Conservation (phyloP, 1,140 invertebrate species). For the Galleria mellonella region DNA sequence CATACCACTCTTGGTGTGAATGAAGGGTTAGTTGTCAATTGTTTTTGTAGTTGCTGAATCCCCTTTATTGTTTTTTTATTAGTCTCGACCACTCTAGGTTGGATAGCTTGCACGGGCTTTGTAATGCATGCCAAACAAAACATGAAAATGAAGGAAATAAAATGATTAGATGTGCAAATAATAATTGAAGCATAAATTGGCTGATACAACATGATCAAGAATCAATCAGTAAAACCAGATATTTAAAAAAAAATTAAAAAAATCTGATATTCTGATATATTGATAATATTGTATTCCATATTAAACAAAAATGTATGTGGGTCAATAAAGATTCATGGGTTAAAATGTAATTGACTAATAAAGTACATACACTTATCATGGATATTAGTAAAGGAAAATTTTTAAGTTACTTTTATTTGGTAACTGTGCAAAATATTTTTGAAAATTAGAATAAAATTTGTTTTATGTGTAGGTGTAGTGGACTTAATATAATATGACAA, state of each 20-base stretch:
- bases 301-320: too few species aligned
- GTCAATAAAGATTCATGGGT: too few species aligned
- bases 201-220: too few species aligned
- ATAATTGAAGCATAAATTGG: conserved; percentile 15
- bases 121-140: conserved; percentile 46
- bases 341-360: too few species aligned
- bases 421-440: background rate
- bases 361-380: too few species aligned
- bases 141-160: conserved; percentile 53
- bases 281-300: too few species aligned
- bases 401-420: too few species aligned
- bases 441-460: background rate
- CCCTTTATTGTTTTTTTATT: conserved; percentile 55
- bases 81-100: conserved; percentile 62
- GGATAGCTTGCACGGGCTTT: conserved; percentile 70
- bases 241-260: conserved; percentile 13
- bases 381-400: too few species aligned
- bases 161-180: conserved; percentile 39
- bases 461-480: too few species aligned
- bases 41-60: conserved; percentile 62
- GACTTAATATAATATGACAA: too few species aligned
- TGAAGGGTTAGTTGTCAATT: conserved; percentile 65
- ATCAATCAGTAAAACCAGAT: too few species aligned
- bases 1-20: conserved; percentile 66
- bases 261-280: too few species aligned